Evolutionary conservation across 2,888 invertebrate species (phyloP).

Genomic region (Apamea epomidion): DNA sequence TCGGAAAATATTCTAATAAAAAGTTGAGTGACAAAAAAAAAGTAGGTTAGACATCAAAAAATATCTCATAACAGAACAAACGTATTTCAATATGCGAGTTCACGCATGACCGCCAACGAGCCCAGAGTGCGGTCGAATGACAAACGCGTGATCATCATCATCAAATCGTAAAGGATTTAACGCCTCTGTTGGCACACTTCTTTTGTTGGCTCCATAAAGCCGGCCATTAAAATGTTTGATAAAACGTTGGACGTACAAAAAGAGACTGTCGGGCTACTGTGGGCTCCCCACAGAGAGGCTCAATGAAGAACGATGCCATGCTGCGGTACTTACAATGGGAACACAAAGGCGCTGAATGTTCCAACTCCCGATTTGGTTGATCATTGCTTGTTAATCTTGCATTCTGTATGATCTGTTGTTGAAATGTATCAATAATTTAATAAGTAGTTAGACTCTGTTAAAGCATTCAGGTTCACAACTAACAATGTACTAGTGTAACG

Average conservation of each 20-base stretch:
- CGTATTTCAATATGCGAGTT: constrained; percentile 70
- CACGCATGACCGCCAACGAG: constrained; percentile 78
- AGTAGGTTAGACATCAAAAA: constrained; percentile 40
- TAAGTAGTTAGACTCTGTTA: constrained; percentile 48
- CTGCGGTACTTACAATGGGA: constrained; percentile 81
- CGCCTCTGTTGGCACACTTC: constrained; percentile 90
- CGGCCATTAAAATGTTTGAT: constrained; percentile 90
- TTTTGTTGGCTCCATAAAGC: constrained; percentile 89
- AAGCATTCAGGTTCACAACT: constrained; percentile 30
- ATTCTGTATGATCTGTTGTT: constrained; percentile 66
- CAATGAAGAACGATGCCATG: constrained; percentile 84
- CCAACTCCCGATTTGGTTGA: constrained; percentile 78
- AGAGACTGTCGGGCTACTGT: constrained; percentile 87
- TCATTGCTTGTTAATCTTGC: constrained; percentile 78
- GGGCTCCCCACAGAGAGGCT: constrained; percentile 85
- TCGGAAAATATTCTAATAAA: constrained; percentile 15
- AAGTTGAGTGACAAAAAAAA: constrained; percentile 35
- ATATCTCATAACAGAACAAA: constrained; percentile 63
- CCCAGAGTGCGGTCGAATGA: constrained; percentile 81
- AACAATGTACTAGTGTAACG: constrained; percentile 35
- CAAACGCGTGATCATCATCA: constrained; percentile 88
- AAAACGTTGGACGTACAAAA: constrained; percentile 88
- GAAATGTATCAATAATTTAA: constrained; percentile 65
- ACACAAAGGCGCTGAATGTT: constrained; percentile 77
- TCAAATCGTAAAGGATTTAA: constrained; percentile 91